These are phyloP conservation scores for Helobdella robusta DNA, from an alignment of 2,888 invertebrate species.

Conservation along the genomic window DNA sequence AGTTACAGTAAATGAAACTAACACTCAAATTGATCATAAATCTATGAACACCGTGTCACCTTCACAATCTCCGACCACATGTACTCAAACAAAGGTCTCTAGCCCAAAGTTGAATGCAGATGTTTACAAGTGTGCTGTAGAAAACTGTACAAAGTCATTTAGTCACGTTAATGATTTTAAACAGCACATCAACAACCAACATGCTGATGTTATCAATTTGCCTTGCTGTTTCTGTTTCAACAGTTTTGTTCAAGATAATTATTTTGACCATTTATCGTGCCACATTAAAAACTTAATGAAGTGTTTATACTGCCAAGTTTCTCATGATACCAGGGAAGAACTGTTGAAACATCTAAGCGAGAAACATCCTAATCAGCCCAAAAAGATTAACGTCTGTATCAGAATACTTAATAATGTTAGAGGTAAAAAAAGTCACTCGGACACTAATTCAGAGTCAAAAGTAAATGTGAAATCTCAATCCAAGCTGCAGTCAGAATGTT, in stretches of 20 bases:
- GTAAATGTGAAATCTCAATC: constrained; percentile 14
- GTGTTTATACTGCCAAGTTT: constrained; percentile 28
- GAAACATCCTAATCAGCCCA: constrained; percentile 27
- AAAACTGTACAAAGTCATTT: constrained; percentile 15
- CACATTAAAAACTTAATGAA: constrained; percentile 28
- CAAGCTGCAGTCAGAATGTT: constrained; percentile 27
- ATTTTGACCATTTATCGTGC: constrained; percentile 12
- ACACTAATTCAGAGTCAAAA: constrained; percentile 4
- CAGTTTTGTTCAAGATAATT: background rate
- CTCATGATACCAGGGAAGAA: constrained; percentile 25
- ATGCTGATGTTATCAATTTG: constrained; percentile 8
- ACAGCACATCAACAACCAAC: constrained; percentile 8
- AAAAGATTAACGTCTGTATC: constrained; percentile 29
- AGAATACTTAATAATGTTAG: constrained; percentile 26
- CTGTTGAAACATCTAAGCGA: constrained; percentile 25
- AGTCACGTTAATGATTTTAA: constrained; percentile 25
- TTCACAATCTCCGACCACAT: background rate
- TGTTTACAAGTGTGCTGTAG: constrained; percentile 24
- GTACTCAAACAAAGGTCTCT: constrained; percentile 16
- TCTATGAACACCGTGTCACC: background rate
- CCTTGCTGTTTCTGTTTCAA: constrained; percentile 29
- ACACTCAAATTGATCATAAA: background rate
- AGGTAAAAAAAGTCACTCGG: constrained; percentile 9
- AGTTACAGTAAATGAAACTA: background rate
- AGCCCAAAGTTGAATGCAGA: constrained; percentile 21